Evolutionary conservation across 1,140 invertebrate species (phyloP), one percentile per base, ranked within the genome.

Genomic region (Pseudomyrmex gracilis): DNA sequence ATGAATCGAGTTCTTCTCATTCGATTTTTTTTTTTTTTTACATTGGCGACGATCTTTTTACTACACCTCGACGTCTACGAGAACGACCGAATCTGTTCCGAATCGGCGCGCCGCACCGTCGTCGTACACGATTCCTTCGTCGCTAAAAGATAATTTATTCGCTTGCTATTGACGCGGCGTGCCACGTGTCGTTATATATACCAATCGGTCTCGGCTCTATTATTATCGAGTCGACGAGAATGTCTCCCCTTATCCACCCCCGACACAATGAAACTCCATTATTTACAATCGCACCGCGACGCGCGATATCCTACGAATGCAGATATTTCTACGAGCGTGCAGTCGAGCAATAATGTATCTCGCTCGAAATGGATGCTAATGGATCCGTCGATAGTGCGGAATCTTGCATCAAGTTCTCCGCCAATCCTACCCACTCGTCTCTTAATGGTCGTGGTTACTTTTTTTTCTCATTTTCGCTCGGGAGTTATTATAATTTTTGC

Each of bases 11-110:
- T 85, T 61, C 34, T 49, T 84, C 57, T 85, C 89, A 90, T 89
- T 87, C 73, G 60, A 85, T 85, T 74, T 85, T 82, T 34, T 7
- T 34, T 34, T 34, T 34, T 34, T 34, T 34, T 86, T 85, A 78
- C 85, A 90, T 88, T 86, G 5, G 34, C 84, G 74, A 88, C 57
- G 58, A n/a, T n/a, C n/a, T n/a, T n/a, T n/a, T 80, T 58, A 13
- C 20, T 84, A 61, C 68, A 34, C 34, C 34, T 34, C 47, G 63
- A 63, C 70, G 22, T 10, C 7, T 0, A 58, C 17, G 57, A 22
- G 20, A 60, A 78, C 53, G 51, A 7, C 51, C 77, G n/a, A n/a
- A n/a, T 8, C 63, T n/a, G 4, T 67, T 20, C n/a, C 24, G 10
- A 43, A 60, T 63, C 24, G n/a, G n/a, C n/a, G 34, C 34, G 17